A percentile compares a stretch with the other conserved stretches of the same genome.
Conservation (phyloP, 2,888 invertebrate species). For the Bimastos eiseni region DNA sequence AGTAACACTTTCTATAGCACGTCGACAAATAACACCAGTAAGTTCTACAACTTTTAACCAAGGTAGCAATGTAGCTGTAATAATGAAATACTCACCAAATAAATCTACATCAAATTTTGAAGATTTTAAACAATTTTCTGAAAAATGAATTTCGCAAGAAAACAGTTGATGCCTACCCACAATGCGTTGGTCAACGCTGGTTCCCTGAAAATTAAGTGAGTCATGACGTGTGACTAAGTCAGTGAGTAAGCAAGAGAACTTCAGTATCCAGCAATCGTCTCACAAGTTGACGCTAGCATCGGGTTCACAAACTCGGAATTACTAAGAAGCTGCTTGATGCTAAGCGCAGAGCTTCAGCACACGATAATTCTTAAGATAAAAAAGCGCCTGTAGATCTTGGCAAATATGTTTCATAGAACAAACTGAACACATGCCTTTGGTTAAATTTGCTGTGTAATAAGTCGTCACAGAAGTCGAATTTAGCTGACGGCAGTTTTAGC, state of each 20-base stretch:
- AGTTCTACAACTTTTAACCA: neutral
- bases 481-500: too few relatives aligned
- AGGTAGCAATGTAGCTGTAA: neutral
- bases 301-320: too few relatives aligned
- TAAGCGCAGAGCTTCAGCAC: too few relatives aligned
- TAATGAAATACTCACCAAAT: neutral
- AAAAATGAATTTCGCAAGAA: neutral
- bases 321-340: too few relatives aligned
- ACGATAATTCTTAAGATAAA: too few relatives aligned
- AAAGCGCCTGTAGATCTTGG: too few relatives aligned
- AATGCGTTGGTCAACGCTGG: neutral
- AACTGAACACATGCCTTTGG: too few relatives aligned
- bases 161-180: conserved; percentile 6
- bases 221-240: conserved; percentile 6
- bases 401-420: too few relatives aligned
- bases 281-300: too few relatives aligned
- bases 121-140: neutral
- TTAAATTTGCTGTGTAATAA: too few relatives aligned
- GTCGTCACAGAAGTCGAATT: too few relatives aligned
- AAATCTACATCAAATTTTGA: conserved; percentile 5
- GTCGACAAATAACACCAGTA: neutral
- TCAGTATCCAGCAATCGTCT: too few relatives aligned
- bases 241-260: neutral
- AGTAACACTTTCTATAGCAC: neutral
- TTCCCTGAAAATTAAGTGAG: neutral